Evolutionary conservation across 2,888 invertebrate genomes (phyloP).

Genomic region (Xestia xanthographa): DNA sequence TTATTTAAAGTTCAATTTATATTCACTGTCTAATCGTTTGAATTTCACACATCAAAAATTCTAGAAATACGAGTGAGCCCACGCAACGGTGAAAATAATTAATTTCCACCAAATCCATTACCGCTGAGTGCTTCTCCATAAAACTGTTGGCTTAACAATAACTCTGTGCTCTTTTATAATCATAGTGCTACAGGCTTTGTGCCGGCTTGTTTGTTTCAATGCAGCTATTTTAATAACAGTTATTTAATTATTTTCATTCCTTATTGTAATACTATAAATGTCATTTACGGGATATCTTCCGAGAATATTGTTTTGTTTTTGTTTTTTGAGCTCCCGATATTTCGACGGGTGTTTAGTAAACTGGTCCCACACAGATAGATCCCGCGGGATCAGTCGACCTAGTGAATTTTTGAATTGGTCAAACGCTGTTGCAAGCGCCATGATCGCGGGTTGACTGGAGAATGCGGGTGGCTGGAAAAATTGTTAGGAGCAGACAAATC

Average conservation of each 20-base stretch:
- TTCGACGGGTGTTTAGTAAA: too few species aligned
- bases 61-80: constrained; percentile 72
- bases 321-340: too few species aligned
- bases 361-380: too few species aligned
- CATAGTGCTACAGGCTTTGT: constrained; percentile 47
- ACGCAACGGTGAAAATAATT: constrained; percentile 81
- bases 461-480: too few species aligned
- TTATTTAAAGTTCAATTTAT: constrained; percentile 58
- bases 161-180: constrained; percentile 67
- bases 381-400: too few species aligned
- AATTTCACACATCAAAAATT: constrained; percentile 82
- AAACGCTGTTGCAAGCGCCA: too few species aligned
- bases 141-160: constrained; percentile 79
- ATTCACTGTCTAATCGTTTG: constrained; percentile 59
- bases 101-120: constrained; percentile 84
- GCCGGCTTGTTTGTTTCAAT: constrained; percentile 43
- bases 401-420: too few species aligned
- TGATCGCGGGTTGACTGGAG: too few species aligned
- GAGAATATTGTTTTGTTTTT: too few species aligned
- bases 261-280: too few species aligned
- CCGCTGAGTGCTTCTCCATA: constrained; percentile 76
- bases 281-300: too few species aligned
- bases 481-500: too few species aligned
- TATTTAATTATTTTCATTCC: background rate
- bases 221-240: constrained; percentile 20